phyloP scores from a whole-genome alignment of 2,113 vertebrate genomes.

The Asarcornis scutulata region DNA sequence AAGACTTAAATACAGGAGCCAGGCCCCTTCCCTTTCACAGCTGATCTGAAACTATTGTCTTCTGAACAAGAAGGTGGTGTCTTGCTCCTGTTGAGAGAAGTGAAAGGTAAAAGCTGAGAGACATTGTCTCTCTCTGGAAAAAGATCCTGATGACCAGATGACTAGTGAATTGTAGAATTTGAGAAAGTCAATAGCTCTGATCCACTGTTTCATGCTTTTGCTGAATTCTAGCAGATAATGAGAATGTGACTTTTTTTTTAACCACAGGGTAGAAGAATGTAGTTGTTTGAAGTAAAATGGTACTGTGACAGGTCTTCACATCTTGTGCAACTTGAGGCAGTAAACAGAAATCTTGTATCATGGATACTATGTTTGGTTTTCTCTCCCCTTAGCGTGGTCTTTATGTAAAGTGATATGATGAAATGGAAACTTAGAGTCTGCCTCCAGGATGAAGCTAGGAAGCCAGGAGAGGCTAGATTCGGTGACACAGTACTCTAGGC shows the following conservation, averaged over 20 bases:
- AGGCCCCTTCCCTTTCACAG: neutral
- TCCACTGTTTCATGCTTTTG: neutral
- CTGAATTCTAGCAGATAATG: neutral
- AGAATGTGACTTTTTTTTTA: neutral
- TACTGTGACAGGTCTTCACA: neutral
- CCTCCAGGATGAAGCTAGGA: neutral
- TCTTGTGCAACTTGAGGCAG: neutral
- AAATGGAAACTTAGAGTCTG: neutral
- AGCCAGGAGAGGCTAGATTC: neutral
- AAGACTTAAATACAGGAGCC: neutral
- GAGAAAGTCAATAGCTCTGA: neutral
- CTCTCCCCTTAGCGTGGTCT: neutral
- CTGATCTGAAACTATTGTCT: neutral
- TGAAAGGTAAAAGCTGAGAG: neutral
- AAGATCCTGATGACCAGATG: neutral
- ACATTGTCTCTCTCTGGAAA: neutral
- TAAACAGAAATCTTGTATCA: neutral
- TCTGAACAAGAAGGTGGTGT: neutral
- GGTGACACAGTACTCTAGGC: neutral
- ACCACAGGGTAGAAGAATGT: neutral
- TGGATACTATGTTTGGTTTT: neutral
- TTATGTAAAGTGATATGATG: accelerated
- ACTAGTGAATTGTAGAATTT: neutral
- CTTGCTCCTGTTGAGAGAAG: neutral
- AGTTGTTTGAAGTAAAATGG: neutral